Percentiles rank a stretch among this genome's conserved stretches.
These are phyloP conservation scores for Micronycteris hirsuta DNA, from an alignment of 2,113 vertebrate genomes.

Conservation along the genomic window DNA sequence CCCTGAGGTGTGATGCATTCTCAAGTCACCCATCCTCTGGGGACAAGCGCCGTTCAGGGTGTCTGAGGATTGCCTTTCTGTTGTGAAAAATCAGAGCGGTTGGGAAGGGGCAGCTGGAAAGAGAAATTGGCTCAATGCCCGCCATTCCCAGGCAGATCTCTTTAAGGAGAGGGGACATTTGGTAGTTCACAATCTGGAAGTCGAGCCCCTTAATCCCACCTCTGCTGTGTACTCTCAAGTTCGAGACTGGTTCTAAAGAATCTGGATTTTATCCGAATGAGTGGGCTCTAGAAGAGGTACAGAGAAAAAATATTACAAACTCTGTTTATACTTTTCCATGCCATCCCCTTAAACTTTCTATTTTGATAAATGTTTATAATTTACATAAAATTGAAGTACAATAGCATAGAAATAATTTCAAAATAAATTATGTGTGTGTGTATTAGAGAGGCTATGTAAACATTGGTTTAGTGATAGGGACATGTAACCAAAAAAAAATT, in stretches of 20 bases:
- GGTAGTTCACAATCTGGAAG: background rate
- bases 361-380: conserved; percentile 23
- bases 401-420: background rate
- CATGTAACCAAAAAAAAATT: background rate
- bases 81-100: background rate
- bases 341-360: background rate
- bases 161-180: background rate
- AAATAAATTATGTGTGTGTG: background rate
- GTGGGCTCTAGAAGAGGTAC: background rate
- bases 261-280: background rate
- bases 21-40: background rate
- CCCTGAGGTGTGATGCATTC: background rate
- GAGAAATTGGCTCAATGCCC: background rate
- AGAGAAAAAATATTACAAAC: background rate
- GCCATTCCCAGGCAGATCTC: background rate
- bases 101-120: background rate
- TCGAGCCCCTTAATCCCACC: background rate
- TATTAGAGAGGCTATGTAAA: background rate
- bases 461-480: background rate
- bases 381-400: background rate
- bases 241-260: background rate
- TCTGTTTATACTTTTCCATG: background rate
- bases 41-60: background rate
- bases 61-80: background rate
- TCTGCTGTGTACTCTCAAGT: background rate